These are phyloP conservation scores for Lagria hirta DNA, from an alignment of 2,888 invertebrate genomes.

Conservation along the genomic window DNA sequence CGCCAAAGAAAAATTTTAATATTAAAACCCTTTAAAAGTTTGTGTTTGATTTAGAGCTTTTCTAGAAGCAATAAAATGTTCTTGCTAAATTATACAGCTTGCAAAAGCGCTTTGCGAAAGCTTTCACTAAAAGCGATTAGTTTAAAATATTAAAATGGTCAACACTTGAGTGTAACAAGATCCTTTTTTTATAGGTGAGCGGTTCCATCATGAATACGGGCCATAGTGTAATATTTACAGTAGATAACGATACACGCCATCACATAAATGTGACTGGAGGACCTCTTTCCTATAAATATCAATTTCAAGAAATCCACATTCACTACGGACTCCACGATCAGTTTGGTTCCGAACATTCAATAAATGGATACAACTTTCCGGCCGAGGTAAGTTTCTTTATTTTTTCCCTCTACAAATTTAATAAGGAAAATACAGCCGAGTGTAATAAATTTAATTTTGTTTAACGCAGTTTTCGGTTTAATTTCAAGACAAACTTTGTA, in stretches of 20 bases:
- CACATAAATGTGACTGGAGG: constrained; percentile 95
- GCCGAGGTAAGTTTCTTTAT: constrained; percentile 78
- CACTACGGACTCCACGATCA: constrained; percentile 91
- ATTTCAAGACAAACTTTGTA: constrained; percentile 34
- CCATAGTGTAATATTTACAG: constrained; percentile 89
- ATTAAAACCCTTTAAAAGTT: too few species aligned
- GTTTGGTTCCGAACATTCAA: constrained; percentile 94
- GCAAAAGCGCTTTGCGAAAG: too few species aligned
- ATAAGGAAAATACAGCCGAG: too few species aligned
- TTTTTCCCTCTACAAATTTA: too few species aligned
- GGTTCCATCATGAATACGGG: constrained; percentile 91
- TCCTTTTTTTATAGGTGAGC: constrained; percentile 69
- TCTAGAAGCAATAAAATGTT: too few species aligned
- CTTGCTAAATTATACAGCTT: too few species aligned
- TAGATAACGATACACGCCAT: constrained; percentile 80
- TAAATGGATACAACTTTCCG: constrained; percentile 94
- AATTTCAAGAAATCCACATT: constrained; percentile 92
- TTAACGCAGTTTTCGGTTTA: constrained; percentile 14
- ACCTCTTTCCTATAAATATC: constrained; percentile 92
- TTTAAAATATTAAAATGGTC: too few species aligned
- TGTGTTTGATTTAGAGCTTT: too few species aligned
- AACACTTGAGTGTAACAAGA: too few species aligned
- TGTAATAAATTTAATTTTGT: constrained; percentile 17
- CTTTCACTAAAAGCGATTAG: too few species aligned
- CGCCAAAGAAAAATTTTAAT: too few species aligned